Percentiles rank a stretch among this genome's conserved stretches.
phyloP scores from a whole-genome alignment of 2,113 vertebrate genomes.

The Echinops telfairi region DNA sequence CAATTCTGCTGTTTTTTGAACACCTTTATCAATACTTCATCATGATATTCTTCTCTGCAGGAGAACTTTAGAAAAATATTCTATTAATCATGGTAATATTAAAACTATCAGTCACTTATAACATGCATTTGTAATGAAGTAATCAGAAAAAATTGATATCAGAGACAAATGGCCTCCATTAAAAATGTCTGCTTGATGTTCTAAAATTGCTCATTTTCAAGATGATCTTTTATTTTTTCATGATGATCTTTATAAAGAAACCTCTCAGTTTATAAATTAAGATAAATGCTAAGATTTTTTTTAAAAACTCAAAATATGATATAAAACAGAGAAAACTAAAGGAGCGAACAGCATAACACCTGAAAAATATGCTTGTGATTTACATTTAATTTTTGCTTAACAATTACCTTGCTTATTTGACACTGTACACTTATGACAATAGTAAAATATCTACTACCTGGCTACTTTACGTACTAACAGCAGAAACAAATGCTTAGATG shows the following conservation, averaged over 20 bases:
- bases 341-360: neutral
- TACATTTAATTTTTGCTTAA: neutral
- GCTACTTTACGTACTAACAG: too few relatives aligned
- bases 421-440: too few relatives aligned
- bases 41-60: conserved; percentile 58
- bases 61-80: conserved; percentile 62
- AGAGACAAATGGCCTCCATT: conserved; percentile 66
- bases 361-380: conserved; percentile 40
- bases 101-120: conserved; percentile 72
- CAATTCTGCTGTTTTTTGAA: conserved; percentile 43
- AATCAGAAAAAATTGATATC: conserved; percentile 68
- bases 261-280: conserved; percentile 66
- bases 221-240: neutral
- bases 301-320: neutral
- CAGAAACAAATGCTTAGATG: too few relatives aligned
- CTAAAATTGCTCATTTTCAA: conserved; percentile 38
- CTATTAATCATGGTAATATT: conserved; percentile 72
- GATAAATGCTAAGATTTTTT: conserved; percentile 72
- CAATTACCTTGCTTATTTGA: too few relatives aligned
- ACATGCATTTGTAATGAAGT: conserved; percentile 56
- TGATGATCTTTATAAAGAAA: conserved; percentile 62
- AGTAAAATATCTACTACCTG: too few relatives aligned
- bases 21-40: conserved; percentile 68
- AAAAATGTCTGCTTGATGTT: conserved; percentile 46
- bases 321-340: neutral